Evolutionary conservation across 2,888 invertebrate genomes (phyloP).

Genomic region (Chrysotoxum bicinctum): DNA sequence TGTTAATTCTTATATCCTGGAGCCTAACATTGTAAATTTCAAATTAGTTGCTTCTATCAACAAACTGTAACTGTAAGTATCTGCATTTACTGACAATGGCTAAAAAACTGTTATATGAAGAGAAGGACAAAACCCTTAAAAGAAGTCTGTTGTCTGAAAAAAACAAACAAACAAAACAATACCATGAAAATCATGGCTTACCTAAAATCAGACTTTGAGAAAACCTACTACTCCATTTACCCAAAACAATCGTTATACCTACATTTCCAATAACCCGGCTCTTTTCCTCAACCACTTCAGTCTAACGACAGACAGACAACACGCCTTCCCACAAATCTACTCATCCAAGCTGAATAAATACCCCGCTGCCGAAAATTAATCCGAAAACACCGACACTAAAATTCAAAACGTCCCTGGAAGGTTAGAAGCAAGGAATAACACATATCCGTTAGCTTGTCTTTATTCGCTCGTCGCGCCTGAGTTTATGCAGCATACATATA

Average conservation of each 20-base stretch:
- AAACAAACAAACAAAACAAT: too few relatives aligned
- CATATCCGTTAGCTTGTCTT: not conserved
- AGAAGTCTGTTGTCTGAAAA: too few relatives aligned
- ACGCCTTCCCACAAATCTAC: slow-evolving; percentile 62
- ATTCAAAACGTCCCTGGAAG: slow-evolving; percentile 63
- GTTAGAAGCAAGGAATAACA: slow-evolving; percentile 45
- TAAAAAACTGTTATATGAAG: too few relatives aligned
- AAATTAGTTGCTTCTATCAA: too few relatives aligned
- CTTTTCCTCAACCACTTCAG: slow-evolving; percentile 19
- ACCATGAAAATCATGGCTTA: not conserved
- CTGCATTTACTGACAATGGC: too few relatives aligned
- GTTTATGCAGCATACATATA: slow-evolving; percentile 41
- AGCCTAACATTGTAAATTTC: too few relatives aligned
- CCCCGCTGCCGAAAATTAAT: slow-evolving; percentile 68
- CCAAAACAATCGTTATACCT: not conserved
- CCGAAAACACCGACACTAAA: slow-evolving; percentile 73
- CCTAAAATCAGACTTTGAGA: not conserved
- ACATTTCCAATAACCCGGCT: not conserved
- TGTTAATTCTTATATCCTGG: too few relatives aligned
- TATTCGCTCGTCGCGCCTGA: slow-evolving; percentile 17
- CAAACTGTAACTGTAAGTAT: too few relatives aligned
- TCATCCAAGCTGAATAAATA: slow-evolving; percentile 50
- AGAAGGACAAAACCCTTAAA: too few relatives aligned
- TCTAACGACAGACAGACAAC: slow-evolving; percentile 48
- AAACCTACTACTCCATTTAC: not conserved